These are phyloP conservation scores for Taurulus bubalis DNA, from an alignment of 2,113 vertebrate species.

Conservation along the genomic window DNA sequence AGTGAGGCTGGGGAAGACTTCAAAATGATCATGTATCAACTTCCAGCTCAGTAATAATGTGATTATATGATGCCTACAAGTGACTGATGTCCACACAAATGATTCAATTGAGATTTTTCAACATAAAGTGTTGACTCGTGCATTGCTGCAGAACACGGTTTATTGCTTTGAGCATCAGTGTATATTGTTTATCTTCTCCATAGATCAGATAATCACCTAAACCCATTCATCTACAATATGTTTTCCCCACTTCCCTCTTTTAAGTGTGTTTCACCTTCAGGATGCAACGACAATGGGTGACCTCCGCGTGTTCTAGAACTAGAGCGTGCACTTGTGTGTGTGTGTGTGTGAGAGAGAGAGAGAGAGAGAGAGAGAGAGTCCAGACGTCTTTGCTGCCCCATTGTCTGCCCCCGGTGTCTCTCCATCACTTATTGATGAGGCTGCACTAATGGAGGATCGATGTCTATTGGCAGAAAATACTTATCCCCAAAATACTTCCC, in stretches of 20 bases:
- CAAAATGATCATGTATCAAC: not conserved
- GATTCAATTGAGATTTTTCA: not conserved
- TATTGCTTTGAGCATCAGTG: not conserved
- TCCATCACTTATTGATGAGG: slow-evolving; percentile 83
- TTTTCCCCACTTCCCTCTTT: not conserved
- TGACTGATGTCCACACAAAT: not conserved
- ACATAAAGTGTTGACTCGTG: not conserved
- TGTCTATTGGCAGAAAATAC: slow-evolving; percentile 64
- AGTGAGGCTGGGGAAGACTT: not conserved
- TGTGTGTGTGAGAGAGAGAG: not conserved
- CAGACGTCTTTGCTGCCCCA: slow-evolving; percentile 68
- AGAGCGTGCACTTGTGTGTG: slow-evolving; percentile 16
- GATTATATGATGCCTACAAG: not conserved
- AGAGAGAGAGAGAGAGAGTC: slow-evolving; percentile 5
- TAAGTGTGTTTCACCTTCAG: not conserved
- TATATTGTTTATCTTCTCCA: not conserved
- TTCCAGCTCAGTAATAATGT: not conserved
- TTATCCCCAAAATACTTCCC: slow-evolving; percentile 60
- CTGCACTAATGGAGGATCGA: slow-evolving; percentile 77
- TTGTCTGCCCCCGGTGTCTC: slow-evolving; percentile 66
- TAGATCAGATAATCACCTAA: not conserved
- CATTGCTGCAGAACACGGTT: not conserved
- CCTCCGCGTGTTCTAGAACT: slow-evolving; percentile 15
- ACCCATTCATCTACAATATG: not conserved
- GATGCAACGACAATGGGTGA: slow-evolving; percentile 18